A percentile compares a stretch with the other conserved stretches of the same genome.
phyloP scores from a whole-genome alignment of 2,113 vertebrate species.

The Coturnix japonica region DNA sequence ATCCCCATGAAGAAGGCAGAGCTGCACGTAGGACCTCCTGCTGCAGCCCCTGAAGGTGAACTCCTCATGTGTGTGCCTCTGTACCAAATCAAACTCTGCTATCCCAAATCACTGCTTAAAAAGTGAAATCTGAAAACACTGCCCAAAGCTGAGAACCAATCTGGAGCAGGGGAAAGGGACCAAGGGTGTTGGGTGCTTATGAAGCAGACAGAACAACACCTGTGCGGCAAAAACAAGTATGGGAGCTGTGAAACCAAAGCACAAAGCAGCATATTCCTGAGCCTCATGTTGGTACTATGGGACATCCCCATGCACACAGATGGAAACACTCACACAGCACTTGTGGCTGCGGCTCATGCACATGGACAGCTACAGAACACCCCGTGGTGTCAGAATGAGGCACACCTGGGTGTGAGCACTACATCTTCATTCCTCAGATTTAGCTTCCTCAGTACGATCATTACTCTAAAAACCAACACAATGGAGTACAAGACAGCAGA shows the following conservation, averaged over 20 bases:
- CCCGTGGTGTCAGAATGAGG: accelerated
- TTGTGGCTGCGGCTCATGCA: neutral
- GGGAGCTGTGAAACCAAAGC: neutral
- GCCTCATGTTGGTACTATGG: too few species aligned
- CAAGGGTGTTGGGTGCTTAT: neutral
- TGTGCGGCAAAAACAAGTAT: accelerated
- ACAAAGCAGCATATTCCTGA: accelerated
- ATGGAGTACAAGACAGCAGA: neutral
- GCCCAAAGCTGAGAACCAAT: neutral
- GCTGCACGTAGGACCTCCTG: neutral
- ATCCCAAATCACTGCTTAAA: neutral
- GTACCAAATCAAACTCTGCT: neutral
- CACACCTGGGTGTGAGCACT: neutral
- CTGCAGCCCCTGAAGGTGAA: neutral
- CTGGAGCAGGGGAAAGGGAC: neutral
- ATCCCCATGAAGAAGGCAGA: too few species aligned
- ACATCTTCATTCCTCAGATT: neutral
- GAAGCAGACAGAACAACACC: neutral
- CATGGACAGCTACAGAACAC: accelerated
- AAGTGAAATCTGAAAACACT: neutral
- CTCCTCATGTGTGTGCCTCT: too few species aligned
- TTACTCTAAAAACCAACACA: neutral
- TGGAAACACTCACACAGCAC: too few species aligned
- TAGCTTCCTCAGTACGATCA: neutral
- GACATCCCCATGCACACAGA: too few species aligned